Conservation (phyloP, 2,888 invertebrate genomes). For the Tetrapedia diversipes region DNA sequence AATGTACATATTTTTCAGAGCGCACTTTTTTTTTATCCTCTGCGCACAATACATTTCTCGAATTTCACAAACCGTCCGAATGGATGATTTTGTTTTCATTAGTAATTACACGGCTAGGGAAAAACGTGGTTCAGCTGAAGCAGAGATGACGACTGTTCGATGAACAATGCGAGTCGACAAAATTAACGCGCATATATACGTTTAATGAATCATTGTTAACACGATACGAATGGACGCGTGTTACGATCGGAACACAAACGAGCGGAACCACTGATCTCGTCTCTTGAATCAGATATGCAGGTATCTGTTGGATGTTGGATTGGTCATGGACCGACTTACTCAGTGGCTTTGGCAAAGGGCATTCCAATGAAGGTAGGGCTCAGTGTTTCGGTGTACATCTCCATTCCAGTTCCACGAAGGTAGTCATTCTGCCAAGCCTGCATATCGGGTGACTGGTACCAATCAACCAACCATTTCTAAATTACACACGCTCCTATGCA, state of each 20-base stretch:
- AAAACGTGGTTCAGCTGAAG: background rate
- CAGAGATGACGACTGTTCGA: background rate
- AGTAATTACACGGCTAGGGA: background rate
- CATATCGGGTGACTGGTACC: slow-evolving; percentile 94
- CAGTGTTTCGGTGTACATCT: slow-evolving; percentile 99
- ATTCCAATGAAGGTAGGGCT: slow-evolving; percentile 99
- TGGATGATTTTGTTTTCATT: background rate
- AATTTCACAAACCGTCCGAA: background rate
- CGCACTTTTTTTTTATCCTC: no score
- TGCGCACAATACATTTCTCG: no score
- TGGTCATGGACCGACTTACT: slow-evolving; percentile 92
- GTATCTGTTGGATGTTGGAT: slow-evolving; percentile 78
- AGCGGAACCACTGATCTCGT: slow-evolving; percentile 67
- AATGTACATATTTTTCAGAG: background rate
- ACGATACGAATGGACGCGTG: background rate
- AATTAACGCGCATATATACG: no score
- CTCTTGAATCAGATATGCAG: slow-evolving; percentile 80
- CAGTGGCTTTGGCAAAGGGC: slow-evolving; percentile 98
- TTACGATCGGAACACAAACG: slow-evolving; percentile 28
- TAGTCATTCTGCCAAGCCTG: slow-evolving; percentile 99
- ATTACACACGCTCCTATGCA: slow-evolving; percentile 84
- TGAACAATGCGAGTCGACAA: background rate
- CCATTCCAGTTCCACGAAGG: slow-evolving; percentile 99
- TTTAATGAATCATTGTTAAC: slow-evolving; percentile 3
- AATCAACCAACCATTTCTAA: slow-evolving; percentile 82